Conservation (phyloP, 2,888 invertebrate species). For the Harpalus rubripes region DNA sequence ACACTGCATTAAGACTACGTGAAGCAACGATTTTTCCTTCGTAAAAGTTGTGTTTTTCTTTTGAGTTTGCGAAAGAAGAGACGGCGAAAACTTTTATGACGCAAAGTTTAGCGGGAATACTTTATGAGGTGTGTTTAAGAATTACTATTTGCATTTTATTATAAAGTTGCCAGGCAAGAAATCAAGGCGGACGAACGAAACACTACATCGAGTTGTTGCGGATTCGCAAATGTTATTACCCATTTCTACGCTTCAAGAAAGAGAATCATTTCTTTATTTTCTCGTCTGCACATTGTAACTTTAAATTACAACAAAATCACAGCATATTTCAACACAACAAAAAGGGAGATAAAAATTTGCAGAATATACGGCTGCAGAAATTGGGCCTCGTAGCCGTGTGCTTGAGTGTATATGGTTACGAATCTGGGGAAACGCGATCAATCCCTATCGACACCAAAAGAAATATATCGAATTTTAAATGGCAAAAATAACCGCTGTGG, state of each 20-base stretch:
- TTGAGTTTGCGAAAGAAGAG: slow-evolving; percentile 72
- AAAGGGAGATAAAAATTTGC: background rate
- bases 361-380: too few relatives aligned
- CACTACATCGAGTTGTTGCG: slow-evolving; percentile 41
- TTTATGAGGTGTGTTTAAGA: slow-evolving; percentile 74
- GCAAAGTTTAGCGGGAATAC: slow-evolving; percentile 72
- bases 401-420: too few relatives aligned
- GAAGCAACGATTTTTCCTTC: slow-evolving; percentile 69
- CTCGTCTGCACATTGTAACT: slow-evolving; percentile 1
- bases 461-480: too few relatives aligned
- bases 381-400: too few relatives aligned
- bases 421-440: too few relatives aligned
- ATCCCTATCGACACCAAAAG: too few relatives aligned
- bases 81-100: slow-evolving; percentile 74
- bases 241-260: slow-evolving; percentile 12
- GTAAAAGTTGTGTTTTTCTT: slow-evolving; percentile 75
- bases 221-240: slow-evolving; percentile 45
- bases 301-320: slow-evolving; percentile 3
- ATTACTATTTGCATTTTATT: slow-evolving; percentile 72
- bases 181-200: slow-evolving; percentile 59
- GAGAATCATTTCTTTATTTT: background rate
- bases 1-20: slow-evolving; percentile 74
- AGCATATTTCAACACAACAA: background rate
- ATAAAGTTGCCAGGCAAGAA: slow-evolving; percentile 63
- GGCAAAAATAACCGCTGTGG: too few relatives aligned